Evolutionary conservation across 92 coral and sea anemone species (phyloP), one percentile per base, ranked within the genome.

Genomic region (Actinostola sp.): DNA sequence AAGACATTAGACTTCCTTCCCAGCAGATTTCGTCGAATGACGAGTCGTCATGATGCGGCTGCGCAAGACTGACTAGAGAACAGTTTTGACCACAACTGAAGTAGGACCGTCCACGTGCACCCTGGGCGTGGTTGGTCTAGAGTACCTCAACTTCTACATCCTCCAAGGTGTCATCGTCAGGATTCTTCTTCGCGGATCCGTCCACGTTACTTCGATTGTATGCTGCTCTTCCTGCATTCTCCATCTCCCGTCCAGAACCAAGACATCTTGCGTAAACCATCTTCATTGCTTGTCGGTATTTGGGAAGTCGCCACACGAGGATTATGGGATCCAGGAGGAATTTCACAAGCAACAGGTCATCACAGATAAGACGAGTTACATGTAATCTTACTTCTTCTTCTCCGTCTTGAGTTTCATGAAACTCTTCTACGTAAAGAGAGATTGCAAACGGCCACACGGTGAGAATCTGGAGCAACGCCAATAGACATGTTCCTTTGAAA

Each of bases 301-400:
- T 87, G 24, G 85, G 73, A 28, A 90, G 50, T 15, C 89, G 85
- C 72, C 85, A 36, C 2, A 88, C 81, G 44, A 86, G 88, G 1
- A 90, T 80, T 13, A 90, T 67, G 0, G 97, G 97, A 49, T 90
- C 97, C 65, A 81, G 38, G 15, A 84, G 75, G 52, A 90, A 90
- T 36, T 90, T 90, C 58, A 75, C 49, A 56, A 69, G 52, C 55
- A 90, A 32, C 36, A 57, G 36, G 39, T 57, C 21, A 19, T 57
- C 63, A 17, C 10, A 27, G 19, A 57, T 57, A 2, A 27, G 17
- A 30, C 39, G 39, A 21, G 85, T 31, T 61, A 78, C 12, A 7
- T 41, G 44, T 0, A 83, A 3, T 23, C n/a, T 2, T 1, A 29
- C n/a, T 26, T 26, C 38, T 27, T 78, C 55, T 15, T 74, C 62